phyloP scores from a whole-genome alignment of 2,797 vertebrate genomes.

The Coranthus polyacanthus region DNA sequence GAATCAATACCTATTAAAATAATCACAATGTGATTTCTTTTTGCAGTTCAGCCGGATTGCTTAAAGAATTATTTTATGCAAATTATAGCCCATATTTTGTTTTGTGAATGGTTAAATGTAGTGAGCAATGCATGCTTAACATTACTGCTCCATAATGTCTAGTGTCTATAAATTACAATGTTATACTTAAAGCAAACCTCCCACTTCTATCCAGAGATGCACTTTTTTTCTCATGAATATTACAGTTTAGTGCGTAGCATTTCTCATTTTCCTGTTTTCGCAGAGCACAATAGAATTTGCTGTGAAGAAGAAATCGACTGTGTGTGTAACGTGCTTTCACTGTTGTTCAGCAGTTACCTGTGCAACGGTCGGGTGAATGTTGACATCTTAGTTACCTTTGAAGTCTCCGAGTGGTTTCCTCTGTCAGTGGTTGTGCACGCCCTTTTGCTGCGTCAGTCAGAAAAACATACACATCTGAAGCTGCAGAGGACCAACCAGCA shows the following conservation, averaged over 20 bases:
- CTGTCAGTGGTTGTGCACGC: conserved; percentile 27
- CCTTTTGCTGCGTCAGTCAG: conserved; percentile 50
- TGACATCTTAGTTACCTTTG: conserved; percentile 62
- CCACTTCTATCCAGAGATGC: background rate
- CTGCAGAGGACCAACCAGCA: conserved; percentile 22
- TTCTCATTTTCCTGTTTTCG: too few species aligned
- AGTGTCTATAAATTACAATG: too few species aligned
- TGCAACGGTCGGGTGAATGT: conserved; percentile 48
- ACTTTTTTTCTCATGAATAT: too few species aligned
- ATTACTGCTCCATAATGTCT: background rate
- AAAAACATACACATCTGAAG: conserved; percentile 34
- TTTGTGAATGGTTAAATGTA: too few species aligned
- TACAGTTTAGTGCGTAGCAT: too few species aligned
- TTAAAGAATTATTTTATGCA: too few species aligned
- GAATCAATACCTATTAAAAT: too few species aligned
- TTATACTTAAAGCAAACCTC: background rate
- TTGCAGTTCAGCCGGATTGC: too few species aligned
- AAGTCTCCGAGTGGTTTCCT: conserved; percentile 69
- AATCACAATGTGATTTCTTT: too few species aligned
- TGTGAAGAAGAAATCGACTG: too few species aligned
- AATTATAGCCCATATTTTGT: too few species aligned
- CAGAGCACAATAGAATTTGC: too few species aligned
- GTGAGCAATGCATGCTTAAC: background rate
- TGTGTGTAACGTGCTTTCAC: background rate
- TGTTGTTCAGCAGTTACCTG: background rate